Percentiles rank a stretch among this genome's conserved stretches.
Conservation (phyloP, 2,113 vertebrate species). For the Lepisosteus oculatus region DNA sequence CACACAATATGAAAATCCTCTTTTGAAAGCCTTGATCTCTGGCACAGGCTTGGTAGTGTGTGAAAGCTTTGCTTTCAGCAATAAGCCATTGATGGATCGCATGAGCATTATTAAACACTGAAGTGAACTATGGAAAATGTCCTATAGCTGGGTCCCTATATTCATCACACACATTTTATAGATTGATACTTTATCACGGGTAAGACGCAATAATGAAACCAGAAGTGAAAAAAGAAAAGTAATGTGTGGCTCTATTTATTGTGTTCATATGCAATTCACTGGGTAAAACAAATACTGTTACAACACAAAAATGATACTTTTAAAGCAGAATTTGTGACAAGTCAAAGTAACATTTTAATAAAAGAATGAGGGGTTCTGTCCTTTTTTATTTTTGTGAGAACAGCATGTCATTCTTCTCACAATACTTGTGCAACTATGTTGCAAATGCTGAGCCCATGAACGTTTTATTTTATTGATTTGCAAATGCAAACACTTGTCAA, state of each 20-base stretch:
- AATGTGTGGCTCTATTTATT: slow-evolving; percentile 71
- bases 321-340: slow-evolving; percentile 69
- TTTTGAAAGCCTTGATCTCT: not conserved
- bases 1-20: not conserved
- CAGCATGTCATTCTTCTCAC: slow-evolving; percentile 44
- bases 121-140: too few relatives aligned
- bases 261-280: slow-evolving; percentile 69
- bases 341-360: slow-evolving; percentile 68
- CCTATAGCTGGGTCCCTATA: too few relatives aligned
- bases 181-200: not conserved
- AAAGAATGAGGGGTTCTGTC: slow-evolving; percentile 55
- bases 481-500: slow-evolving; percentile 68
- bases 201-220: not conserved
- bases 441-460: slow-evolving; percentile 56
- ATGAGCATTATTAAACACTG: too few relatives aligned
- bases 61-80: not conserved
- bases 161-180: not conserved
- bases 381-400: slow-evolving; percentile 58
- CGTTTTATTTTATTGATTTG: slow-evolving; percentile 52
- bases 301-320: slow-evolving; percentile 68
- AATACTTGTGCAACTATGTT: slow-evolving; percentile 47
- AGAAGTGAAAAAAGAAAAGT: slow-evolving; percentile 29
- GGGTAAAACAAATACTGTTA: slow-evolving; percentile 74
- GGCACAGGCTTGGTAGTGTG: not conserved
- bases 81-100: too few relatives aligned